Conservation (phyloP, 1,140 invertebrate genomes). For the Calycopis cecrops region DNA sequence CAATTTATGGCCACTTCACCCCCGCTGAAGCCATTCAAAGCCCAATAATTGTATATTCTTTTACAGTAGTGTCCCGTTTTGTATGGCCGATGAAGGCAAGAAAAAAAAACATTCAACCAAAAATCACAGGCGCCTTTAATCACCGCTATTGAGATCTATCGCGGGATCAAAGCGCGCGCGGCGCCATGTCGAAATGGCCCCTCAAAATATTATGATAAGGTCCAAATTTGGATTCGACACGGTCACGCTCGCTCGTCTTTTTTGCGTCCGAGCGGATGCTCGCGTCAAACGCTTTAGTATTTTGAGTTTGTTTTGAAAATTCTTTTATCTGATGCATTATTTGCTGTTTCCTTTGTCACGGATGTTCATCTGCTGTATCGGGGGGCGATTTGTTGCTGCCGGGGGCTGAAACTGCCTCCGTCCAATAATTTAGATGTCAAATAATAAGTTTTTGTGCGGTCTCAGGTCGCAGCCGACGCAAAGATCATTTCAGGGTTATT, state of each 20-base stretch:
- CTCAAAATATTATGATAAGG: slow-evolving; percentile 61
- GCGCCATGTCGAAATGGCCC: slow-evolving; percentile 49
- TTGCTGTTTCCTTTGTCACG: slow-evolving; percentile 64
- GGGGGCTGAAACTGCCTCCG: slow-evolving; percentile 48
- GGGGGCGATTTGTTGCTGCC: slow-evolving; percentile 60
- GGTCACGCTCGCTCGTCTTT: slow-evolving; percentile 51
- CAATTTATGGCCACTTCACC: slow-evolving; percentile 73
- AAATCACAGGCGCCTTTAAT: slow-evolving; percentile 73
- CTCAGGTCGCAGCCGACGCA: slow-evolving; percentile 34
- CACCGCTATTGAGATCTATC: slow-evolving; percentile 74
- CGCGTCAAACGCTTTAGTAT: slow-evolving; percentile 74
- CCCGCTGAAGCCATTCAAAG: slow-evolving; percentile 72
- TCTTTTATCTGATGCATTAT: slow-evolving; percentile 73
- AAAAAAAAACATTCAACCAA: slow-evolving; percentile 72
- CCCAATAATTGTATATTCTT: slow-evolving; percentile 74
- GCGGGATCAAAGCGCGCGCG: slow-evolving; percentile 63
- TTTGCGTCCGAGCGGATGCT: slow-evolving; percentile 69
- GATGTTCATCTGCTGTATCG: slow-evolving; percentile 63
- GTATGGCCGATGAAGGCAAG: slow-evolving; percentile 61
- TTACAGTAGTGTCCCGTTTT: slow-evolving; percentile 72
- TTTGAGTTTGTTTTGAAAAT: slow-evolving; percentile 75
- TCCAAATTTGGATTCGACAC: slow-evolving; percentile 50
- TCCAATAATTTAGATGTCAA: slow-evolving; percentile 74
- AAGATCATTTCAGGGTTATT: slow-evolving; percentile 64
- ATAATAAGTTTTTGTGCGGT: slow-evolving; percentile 51